A percentile compares a stretch with the other conserved stretches of the same genome.
phyloP scores from a whole-genome alignment of 1,140 invertebrate genomes.

The Zaprionus nigranus region DNA sequence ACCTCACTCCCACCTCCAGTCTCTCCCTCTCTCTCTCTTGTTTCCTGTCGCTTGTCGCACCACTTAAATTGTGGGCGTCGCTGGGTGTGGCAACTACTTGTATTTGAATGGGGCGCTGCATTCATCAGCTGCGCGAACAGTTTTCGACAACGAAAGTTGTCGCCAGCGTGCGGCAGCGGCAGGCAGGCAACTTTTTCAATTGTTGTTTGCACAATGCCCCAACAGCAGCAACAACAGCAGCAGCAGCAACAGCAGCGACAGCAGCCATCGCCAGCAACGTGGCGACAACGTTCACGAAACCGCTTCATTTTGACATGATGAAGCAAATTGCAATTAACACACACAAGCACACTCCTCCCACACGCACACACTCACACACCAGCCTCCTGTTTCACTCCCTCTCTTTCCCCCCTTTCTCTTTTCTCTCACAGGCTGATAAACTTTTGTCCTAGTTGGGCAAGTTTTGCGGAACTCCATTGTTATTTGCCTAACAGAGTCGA shows the following conservation, averaged over 20 bases:
- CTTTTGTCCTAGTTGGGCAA: constrained; percentile 42
- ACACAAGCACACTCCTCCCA: neutral
- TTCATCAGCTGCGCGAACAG: constrained; percentile 25
- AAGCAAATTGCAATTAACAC: constrained; percentile 60
- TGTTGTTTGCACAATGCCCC: constrained; percentile 35
- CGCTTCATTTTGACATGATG: constrained; percentile 41
- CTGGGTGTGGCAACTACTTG: constrained; percentile 15
- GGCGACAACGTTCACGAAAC: constrained; percentile 32
- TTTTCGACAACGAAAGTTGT: constrained; percentile 19
- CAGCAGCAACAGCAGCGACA: neutral
- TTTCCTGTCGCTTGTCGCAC: constrained; percentile 3
- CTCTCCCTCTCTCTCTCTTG: neutral
- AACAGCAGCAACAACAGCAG: constrained; percentile 1
- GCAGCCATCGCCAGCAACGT: neutral
- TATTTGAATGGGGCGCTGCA: constrained; percentile 37
- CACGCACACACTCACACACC: constrained; percentile 8
- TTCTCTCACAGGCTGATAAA: constrained; percentile 15
- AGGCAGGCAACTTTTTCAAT: constrained; percentile 38
- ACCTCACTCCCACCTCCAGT: constrained; percentile 11
- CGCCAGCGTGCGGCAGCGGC: constrained; percentile 1
- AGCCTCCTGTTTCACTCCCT: neutral
- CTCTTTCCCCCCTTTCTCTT: too few species aligned
- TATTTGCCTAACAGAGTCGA: constrained; percentile 11
- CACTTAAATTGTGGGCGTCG: constrained; percentile 22
- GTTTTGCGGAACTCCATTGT: constrained; percentile 37